Evolutionary conservation across 2,113 vertebrate genomes (phyloP).

Genomic region (Cyprichromis sp.): DNA sequence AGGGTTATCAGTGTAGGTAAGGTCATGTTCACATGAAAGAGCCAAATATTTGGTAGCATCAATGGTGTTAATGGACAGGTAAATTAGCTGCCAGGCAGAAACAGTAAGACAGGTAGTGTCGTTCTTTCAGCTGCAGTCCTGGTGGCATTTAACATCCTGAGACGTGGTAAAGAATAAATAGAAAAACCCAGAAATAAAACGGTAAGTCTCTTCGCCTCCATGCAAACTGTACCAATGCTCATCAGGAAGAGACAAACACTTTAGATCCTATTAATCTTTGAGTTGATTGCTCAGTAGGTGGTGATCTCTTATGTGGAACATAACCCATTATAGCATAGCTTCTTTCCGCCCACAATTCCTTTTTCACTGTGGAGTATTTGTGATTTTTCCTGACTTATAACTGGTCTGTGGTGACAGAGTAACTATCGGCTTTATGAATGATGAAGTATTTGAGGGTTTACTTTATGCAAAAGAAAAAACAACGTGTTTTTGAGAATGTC

Average conservation of each 20-base stretch:
- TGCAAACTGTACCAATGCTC: background rate
- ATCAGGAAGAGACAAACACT: background rate
- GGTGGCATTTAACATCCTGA: background rate
- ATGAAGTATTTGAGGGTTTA: background rate
- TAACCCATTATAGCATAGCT: background rate
- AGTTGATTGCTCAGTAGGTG: background rate
- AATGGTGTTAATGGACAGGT: background rate
- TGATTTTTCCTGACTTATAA: fast-evolving
- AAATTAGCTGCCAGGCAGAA: fast-evolving
- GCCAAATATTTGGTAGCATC: fast-evolving
- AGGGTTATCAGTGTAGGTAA: background rate
- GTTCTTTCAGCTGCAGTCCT: background rate
- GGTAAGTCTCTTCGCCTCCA: fast-evolving
- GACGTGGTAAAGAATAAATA: fast-evolving
- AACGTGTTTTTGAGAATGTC: background rate
- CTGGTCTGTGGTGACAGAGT: background rate
- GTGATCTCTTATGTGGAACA: background rate
- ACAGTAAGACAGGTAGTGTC: background rate
- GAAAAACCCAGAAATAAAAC: fast-evolving
- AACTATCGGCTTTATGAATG: fast-evolving
- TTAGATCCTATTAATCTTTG: background rate
- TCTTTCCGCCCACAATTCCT: background rate
- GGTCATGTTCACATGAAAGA: background rate
- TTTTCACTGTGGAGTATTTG: background rate
- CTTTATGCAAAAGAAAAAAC: background rate